Percentiles rank a stretch among this genome's conserved stretches.
Evolutionary conservation across 2,113 vertebrate species (phyloP).

Genomic region (Anarrhichthys ocellatus): DNA sequence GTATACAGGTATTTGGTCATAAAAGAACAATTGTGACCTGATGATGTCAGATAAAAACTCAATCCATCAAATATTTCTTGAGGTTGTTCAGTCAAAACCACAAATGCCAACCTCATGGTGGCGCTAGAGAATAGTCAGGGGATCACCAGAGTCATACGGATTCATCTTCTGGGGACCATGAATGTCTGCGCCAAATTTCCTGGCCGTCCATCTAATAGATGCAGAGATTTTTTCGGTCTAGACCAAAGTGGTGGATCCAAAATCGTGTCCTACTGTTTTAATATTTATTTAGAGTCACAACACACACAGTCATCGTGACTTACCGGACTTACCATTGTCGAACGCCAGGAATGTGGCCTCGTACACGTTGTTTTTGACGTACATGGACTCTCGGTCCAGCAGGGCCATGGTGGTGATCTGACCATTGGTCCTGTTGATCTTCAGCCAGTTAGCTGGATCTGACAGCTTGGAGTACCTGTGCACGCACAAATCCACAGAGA

Average conservation of each 20-base stretch:
- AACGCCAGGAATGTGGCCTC: conserved; percentile 97
- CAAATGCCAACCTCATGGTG: neutral
- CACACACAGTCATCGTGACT: conserved; percentile 60
- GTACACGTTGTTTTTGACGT: conserved; percentile 94
- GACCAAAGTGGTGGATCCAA: neutral
- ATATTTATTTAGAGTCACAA: neutral
- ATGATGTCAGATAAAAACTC: neutral
- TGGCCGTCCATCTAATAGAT: neutral
- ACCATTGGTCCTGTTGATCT: conserved; percentile 94
- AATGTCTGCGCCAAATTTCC: neutral
- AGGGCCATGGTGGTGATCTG: conserved; percentile 94
- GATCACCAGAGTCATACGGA: neutral
- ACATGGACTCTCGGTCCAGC: conserved; percentile 95
- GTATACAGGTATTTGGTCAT: neutral
- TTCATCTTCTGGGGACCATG: neutral
- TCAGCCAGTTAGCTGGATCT: conserved; percentile 97
- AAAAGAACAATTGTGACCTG: neutral
- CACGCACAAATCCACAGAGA: neutral
- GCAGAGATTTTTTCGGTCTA: neutral
- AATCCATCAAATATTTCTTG: neutral
- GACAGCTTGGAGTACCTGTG: conserved; percentile 95
- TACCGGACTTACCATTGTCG: conserved; percentile 92
- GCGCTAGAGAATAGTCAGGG: neutral
- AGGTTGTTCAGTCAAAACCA: too few relatives aligned
- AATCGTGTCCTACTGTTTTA: neutral